Percentiles rank a stretch among this genome's conserved stretches.
phyloP scores from a whole-genome alignment of 2,113 vertebrate species.

The Calidris pygmaea region DNA sequence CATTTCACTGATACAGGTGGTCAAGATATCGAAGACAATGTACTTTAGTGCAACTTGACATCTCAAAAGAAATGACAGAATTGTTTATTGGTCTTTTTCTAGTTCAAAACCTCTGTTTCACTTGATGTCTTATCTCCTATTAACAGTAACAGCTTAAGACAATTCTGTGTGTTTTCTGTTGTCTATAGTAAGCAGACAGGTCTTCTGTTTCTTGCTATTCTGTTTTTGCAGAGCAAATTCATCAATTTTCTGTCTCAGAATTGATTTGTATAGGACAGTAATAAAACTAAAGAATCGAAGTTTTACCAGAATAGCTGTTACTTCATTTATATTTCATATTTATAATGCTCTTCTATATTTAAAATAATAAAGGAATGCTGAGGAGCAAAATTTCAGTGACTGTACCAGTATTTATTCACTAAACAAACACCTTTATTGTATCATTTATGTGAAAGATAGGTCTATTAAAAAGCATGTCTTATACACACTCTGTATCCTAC shows the following conservation, averaged over 20 bases:
- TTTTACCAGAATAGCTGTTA: neutral
- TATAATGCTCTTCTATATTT: neutral
- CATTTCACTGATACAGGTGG: neutral
- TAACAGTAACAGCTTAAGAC: neutral
- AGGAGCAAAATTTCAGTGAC: neutral
- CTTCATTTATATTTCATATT: neutral
- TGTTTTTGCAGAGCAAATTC: neutral
- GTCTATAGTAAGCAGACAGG: neutral
- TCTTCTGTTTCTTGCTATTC: neutral
- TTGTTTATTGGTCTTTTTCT: neutral
- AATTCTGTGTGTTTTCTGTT: neutral
- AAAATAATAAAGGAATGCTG: neutral
- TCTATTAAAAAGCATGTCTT: neutral
- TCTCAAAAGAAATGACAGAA: neutral
- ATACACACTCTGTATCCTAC: too few species aligned
- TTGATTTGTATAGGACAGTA: neutral
- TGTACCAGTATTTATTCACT: neutral
- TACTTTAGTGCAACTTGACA: neutral
- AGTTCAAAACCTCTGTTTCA: neutral
- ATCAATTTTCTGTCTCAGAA: neutral
- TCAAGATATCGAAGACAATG: neutral
- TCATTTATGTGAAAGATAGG: neutral
- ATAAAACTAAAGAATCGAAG: neutral
- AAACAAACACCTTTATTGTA: neutral
- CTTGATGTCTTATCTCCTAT: neutral